Percentiles rank a stretch among this genome's conserved stretches.
Evolutionary conservation across 2,888 invertebrate genomes (phyloP).

Genomic region (Bimastos eiseni): DNA sequence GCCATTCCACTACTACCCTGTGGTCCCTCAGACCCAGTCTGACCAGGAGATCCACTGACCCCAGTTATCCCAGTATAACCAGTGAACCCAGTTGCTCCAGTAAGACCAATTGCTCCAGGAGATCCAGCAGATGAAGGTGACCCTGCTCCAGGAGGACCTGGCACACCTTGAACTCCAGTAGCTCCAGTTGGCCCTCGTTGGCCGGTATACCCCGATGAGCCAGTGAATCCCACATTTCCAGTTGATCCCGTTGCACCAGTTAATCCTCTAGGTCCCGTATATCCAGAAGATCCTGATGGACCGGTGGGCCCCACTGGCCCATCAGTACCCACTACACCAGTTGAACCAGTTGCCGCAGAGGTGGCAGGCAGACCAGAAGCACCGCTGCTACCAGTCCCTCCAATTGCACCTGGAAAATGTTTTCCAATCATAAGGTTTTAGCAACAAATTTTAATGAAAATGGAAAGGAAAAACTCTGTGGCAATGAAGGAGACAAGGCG

Average conservation of each 20-base stretch:
- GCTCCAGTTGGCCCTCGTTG: neutral
- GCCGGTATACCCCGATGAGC: neutral
- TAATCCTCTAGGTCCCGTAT: constrained; percentile 26
- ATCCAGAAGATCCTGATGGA: constrained; percentile 36
- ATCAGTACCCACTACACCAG: constrained; percentile 34
- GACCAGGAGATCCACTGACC: neutral
- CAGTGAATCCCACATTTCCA: constrained; percentile 7
- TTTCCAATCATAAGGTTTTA: neutral
- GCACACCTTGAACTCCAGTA: constrained; percentile 29
- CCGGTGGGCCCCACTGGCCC: constrained; percentile 39
- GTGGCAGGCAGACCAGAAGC: constrained; percentile 29
- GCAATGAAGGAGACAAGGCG: too few relatives aligned
- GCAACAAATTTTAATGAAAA: neutral
- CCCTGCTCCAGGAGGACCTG: constrained; percentile 32
- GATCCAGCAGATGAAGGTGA: neutral
- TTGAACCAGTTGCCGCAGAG: constrained; percentile 36
- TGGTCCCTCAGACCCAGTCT: neutral
- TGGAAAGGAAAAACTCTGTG: too few relatives aligned
- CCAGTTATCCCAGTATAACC: constrained; percentile 27
- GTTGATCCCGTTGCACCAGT: neutral
- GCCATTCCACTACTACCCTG: neutral
- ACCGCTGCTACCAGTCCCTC: constrained; percentile 36
- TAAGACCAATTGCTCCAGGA: neutral
- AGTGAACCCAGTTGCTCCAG: constrained; percentile 22
- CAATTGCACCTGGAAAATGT: constrained; percentile 32